Evolutionary conservation across 2,113 vertebrate genomes (phyloP), one percentile per base, ranked within the genome.

Genomic region (Cricetomys ansorgei): DNA sequence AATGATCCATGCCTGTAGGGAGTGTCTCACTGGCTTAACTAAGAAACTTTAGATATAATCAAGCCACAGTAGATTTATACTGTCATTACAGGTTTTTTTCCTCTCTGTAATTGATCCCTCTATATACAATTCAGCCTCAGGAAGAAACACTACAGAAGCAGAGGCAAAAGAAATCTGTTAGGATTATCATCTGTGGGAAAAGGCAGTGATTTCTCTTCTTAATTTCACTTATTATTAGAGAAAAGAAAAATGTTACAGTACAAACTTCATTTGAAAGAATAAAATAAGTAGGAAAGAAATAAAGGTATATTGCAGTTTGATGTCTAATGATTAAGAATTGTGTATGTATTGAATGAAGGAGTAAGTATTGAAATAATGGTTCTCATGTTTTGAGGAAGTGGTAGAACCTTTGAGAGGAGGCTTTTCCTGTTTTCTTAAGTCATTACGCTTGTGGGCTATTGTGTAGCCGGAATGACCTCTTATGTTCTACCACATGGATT

Each of bases 1-100:
- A 75, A 67, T 97, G 73, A 97, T 88, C 65, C n/a, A 11, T 89
- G 93, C 96, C 92, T 97, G 55, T 59, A 95, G 96, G 96, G 89
- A 98, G 67, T 91, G 19, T 96, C 89, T 91, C 12, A 72, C 57
- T 77, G 27, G 50, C 70, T 97, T 95, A 90, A 97, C 88, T 76
- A 95, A 96, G 95, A 96, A 97, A 95, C 19, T 81, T 73, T 86
- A 70, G 59, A 94, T 64, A 94, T 53, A 96, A 70, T 84, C 93
- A 96, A 97, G 73, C 70, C 64, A 96, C 94, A 97, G 76, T 97
- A 80, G 64, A 97, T 11, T 27, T 55, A 55, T 5, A 87, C 1
- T 5, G 84, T 34, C 92, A 96, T 90, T 80, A 70, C n/a, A 91
- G 13, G 40, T 96, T 95, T 94, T 93, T 92, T n/a, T n/a, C n/a